Evolutionary conservation across 2,113 vertebrate species (phyloP).

Genomic region (Spermophilus dauricus): DNA sequence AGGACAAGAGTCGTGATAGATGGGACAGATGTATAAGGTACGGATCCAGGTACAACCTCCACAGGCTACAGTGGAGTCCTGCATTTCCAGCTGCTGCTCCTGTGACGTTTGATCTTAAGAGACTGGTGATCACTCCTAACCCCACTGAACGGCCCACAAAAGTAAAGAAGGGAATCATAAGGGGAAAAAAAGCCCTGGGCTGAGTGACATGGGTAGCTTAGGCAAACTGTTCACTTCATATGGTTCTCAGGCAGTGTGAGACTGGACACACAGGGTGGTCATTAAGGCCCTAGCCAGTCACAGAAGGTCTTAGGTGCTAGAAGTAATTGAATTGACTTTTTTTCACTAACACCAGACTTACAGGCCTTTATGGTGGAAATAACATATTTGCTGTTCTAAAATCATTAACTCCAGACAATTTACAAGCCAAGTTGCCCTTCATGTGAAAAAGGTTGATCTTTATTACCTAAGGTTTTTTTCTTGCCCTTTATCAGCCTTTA

Average conservation of each 20-base stretch:
- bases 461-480: neutral
- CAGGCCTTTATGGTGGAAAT: neutral
- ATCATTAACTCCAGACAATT: neutral
- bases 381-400: neutral
- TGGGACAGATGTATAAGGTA: neutral
- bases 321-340: neutral
- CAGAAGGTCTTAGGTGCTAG: neutral
- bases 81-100: neutral
- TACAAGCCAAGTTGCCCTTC: neutral
- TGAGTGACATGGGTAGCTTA: neutral
- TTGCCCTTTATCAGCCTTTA: neutral
- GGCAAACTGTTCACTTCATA: neutral
- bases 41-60: neutral
- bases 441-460: neutral
- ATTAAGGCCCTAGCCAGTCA: no score
- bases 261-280: no score
- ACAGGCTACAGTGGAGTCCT: accelerated
- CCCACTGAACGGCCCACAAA: neutral
- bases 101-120: neutral
- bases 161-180: neutral
- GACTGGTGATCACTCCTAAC: neutral
- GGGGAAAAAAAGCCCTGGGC: neutral
- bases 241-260: neutral
- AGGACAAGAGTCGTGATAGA: neutral
- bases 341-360: neutral